phyloP scores from a whole-genome alignment of 2,888 invertebrate species.

The Matsumyia berberina region DNA sequence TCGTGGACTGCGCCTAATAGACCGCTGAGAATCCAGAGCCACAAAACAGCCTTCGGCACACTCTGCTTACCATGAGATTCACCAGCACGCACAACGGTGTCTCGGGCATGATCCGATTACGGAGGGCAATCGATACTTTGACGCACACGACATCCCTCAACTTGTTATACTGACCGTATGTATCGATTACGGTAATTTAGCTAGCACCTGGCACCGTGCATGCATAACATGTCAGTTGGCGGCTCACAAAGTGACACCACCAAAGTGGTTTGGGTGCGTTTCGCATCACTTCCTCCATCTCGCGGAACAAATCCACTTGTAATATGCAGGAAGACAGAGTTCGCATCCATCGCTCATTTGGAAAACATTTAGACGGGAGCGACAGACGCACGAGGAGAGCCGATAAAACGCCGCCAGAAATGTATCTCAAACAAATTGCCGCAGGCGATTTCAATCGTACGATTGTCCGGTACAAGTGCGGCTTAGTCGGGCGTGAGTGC shows the following conservation, averaged over 20 bases:
- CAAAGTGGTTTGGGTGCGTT: constrained; percentile 62
- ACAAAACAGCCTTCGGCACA: constrained; percentile 15
- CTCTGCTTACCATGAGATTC: constrained; percentile 39
- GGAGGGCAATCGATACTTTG: constrained; percentile 53
- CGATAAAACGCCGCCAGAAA: constrained; percentile 41
- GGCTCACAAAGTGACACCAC: constrained; percentile 45
- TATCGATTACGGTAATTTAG: constrained; percentile 47
- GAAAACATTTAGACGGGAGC: not conserved
- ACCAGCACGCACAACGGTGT: constrained; percentile 11
- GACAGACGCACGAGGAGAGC: not conserved
- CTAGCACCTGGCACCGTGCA: constrained; percentile 44
- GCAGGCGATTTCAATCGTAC: constrained; percentile 20
- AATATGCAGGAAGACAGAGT: constrained; percentile 62
- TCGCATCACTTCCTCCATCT: constrained; percentile 73
- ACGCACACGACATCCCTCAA: constrained; percentile 52
- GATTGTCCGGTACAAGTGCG: constrained; percentile 32
- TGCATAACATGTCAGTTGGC: constrained; percentile 62
- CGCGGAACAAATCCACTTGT: constrained; percentile 71
- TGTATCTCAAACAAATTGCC: constrained; percentile 57
- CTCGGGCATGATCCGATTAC: constrained; percentile 60
- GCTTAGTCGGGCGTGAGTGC: constrained; percentile 31
- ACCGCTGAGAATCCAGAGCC: constrained; percentile 30
- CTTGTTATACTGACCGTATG: constrained; percentile 40
- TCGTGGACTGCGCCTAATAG: constrained; percentile 31
- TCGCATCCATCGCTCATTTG: constrained; percentile 66